phyloP scores from a whole-genome alignment of 1,140 invertebrate species.

The Brachionus rubens region DNA sequence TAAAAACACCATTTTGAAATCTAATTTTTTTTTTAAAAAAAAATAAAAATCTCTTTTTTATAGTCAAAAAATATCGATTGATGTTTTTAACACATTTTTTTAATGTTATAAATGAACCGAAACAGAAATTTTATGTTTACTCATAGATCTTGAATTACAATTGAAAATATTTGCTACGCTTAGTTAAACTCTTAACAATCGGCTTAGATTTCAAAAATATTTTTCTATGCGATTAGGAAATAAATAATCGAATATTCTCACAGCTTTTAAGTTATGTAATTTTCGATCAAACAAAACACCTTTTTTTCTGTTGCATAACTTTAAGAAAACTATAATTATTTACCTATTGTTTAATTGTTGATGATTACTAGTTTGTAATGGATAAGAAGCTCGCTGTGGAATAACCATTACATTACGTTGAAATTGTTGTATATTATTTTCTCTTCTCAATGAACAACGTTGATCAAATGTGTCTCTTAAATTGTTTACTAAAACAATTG shows the following conservation, averaged over 20 bases:
- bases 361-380: background rate
- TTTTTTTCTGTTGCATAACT: too few species aligned
- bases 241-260: slow-evolving; percentile 7
- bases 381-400: background rate
- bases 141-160: background rate
- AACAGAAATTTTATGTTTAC: slow-evolving; percentile 24
- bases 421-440: background rate
- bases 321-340: too few species aligned
- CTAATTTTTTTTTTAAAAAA: slow-evolving; percentile 24
- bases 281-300: slow-evolving; percentile 2
- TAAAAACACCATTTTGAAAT: too few species aligned
- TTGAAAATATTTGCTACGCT: background rate
- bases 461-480: slow-evolving; percentile 6
- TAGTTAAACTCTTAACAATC: slow-evolving; percentile 3
- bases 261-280: background rate
- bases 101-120: slow-evolving; percentile 11
- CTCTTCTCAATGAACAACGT: too few species aligned
- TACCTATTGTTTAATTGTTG: background rate
- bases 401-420: background rate
- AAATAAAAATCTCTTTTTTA: background rate
- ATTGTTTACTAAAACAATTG: background rate
- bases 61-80: background rate
- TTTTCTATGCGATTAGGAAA: background rate
- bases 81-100: slow-evolving; percentile 16
- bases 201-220: slow-evolving; percentile 22